A percentile compares a stretch with the other conserved stretches of the same genome.
Evolutionary conservation across 2,797 vertebrate genomes (phyloP).

Genomic region (Ispidina picta): DNA sequence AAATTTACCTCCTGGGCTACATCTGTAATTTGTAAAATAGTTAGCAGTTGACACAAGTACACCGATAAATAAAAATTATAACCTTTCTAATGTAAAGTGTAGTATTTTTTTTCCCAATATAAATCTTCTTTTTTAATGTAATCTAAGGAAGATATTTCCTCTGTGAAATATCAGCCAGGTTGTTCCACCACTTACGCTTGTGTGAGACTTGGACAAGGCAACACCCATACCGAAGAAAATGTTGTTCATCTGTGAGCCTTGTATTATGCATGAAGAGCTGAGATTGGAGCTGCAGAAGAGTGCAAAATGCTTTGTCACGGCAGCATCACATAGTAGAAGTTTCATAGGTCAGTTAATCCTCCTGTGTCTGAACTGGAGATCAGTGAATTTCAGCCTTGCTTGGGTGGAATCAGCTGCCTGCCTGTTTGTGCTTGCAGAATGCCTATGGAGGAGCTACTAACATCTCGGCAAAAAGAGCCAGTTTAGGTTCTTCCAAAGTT

Average conservation of each 20-base stretch:
- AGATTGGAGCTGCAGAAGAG: not conserved
- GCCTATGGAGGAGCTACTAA: not conserved
- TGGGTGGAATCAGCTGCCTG: not conserved
- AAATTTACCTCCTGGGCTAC: not conserved
- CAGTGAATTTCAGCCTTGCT: not conserved
- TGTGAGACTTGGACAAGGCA: not conserved
- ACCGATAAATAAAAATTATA: not conserved
- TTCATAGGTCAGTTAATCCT: not conserved
- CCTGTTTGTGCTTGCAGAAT: not conserved
- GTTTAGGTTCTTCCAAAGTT: not conserved
- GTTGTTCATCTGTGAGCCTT: not conserved
- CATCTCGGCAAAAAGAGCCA: not conserved
- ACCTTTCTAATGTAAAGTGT: not conserved
- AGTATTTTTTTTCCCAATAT: not conserved
- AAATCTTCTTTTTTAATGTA: not conserved
- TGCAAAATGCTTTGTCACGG: fast-evolving
- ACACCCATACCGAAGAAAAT: not conserved
- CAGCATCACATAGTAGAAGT: fast-evolving
- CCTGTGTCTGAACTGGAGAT: not conserved
- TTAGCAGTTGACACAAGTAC: not conserved
- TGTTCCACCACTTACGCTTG: not conserved
- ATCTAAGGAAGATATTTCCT: not conserved
- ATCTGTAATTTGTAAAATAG: not conserved
- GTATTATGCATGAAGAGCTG: not conserved
- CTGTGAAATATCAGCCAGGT: not conserved